A percentile compares a stretch with the other conserved stretches of the same genome.
Evolutionary conservation across 2,113 vertebrate genomes (phyloP).

Genomic region (Aepyceros melampus): DNA sequence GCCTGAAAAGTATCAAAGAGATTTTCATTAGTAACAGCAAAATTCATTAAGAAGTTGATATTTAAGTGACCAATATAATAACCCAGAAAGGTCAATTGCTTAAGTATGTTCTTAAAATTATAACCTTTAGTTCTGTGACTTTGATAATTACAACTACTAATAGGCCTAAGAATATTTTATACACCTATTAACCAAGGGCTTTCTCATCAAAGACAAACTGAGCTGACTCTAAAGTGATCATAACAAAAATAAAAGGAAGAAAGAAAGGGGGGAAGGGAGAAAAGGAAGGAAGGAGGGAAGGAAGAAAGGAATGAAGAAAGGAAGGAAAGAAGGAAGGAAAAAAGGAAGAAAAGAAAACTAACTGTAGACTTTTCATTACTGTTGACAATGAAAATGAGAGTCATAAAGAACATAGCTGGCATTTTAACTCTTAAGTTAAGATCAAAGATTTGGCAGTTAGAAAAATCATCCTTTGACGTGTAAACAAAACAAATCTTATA

Average conservation of each 20-base stretch:
- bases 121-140: not conserved
- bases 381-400: slow-evolving; percentile 48
- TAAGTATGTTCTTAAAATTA: not conserved
- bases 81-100: not conserved
- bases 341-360: not conserved
- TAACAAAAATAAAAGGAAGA: not conserved
- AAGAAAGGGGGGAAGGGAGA: not conserved
- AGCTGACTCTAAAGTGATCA: not conserved
- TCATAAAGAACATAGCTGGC: slow-evolving; percentile 63
- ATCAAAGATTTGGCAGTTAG: slow-evolving; percentile 62
- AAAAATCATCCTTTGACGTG: slow-evolving; percentile 56
- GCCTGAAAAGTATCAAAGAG: not conserved
- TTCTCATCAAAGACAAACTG: slow-evolving; percentile 6
- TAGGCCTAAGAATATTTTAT: slow-evolving; percentile 8
- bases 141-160: not conserved
- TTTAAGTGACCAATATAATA: not conserved
- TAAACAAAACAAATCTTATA: slow-evolving; percentile 72
- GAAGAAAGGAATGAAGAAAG: not conserved
- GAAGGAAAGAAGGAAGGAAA: rapidly evolving
- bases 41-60: not conserved
- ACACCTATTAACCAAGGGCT: not conserved
- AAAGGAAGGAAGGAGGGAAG: not conserved
- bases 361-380: slow-evolving; percentile 23
- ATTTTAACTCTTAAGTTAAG: slow-evolving; percentile 61
- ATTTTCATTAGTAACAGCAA: not conserved